Percentiles rank a stretch among this genome's conserved stretches.
Evolutionary conservation across 2,888 invertebrate genomes (phyloP).

Genomic region (Drosophila tripunctata): DNA sequence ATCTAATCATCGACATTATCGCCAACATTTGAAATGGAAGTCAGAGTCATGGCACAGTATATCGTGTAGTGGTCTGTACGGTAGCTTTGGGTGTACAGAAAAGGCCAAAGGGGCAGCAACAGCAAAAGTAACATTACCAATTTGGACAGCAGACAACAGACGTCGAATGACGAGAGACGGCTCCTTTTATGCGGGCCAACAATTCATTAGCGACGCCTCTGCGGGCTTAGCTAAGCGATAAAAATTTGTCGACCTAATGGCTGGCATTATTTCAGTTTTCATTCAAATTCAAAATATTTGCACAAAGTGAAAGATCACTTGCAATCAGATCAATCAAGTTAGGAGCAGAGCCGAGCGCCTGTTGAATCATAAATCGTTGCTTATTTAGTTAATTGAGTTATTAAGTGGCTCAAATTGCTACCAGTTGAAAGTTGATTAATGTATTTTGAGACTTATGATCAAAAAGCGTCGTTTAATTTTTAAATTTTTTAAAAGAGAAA

Average conservation of each 20-base stretch:
- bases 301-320: conserved; percentile 44
- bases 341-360: not conserved
- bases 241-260: conserved; percentile 12
- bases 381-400: conserved; percentile 36
- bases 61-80: conserved; percentile 26
- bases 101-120: conserved; percentile 10
- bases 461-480: not conserved
- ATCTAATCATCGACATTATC: conserved; percentile 73
- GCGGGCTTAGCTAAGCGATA: conserved; percentile 27
- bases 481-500: too few species aligned
- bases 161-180: not conserved
- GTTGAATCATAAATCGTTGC: not conserved
- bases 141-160: conserved; percentile 28
- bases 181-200: conserved; percentile 27
- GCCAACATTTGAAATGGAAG: conserved; percentile 70
- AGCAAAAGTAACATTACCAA: conserved; percentile 18
- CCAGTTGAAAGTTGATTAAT: conserved; percentile 7
- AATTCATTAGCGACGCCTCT: conserved; percentile 29
- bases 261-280: conserved; percentile 20
- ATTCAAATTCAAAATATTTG: conserved; percentile 41
- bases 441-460: not conserved
- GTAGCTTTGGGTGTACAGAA: conserved; percentile 48
- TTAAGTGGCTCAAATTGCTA: not conserved
- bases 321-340: conserved; percentile 16
- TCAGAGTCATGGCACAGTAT: conserved; percentile 62